Evolutionary conservation across 1,140 invertebrate genomes (phyloP), one percentile per base, ranked within the genome.

Genomic region (Heterodera carotae): DNA sequence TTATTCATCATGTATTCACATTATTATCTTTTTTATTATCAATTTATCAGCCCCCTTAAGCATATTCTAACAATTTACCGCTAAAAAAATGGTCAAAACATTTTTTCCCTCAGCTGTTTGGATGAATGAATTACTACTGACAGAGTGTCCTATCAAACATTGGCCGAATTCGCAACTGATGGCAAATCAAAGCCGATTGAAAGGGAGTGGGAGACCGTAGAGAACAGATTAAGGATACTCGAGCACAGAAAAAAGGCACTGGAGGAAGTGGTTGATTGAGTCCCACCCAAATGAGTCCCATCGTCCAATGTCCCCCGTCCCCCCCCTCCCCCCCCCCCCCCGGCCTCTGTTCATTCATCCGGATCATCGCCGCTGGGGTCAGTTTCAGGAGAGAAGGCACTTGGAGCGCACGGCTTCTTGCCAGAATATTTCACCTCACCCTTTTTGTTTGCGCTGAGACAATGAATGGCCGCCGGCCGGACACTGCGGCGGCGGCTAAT

Each of bases 401-500:
- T 53, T 53, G 48, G 48, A 22, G 48, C n/a, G n/a, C 48, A 53
- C 48, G 48, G 48, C 48, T 12, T 53, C 48, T 53, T 53, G 48
- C 48, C 48, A 53, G 25, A 12, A 22, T 66, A 1, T n/a, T 10
- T 2, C 62, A 6, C 3, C 62, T 27, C 62, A 12, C 33, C 62
- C 27, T 10, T 34, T 66, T 66, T 66, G 62, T 34, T 66, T 34
- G 62, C 62, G 5, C 62, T 10, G 27, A 66, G 27, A 66, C 62
- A 66, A 66, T 66, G 62, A 6, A n/a, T n/a, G n/a, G n/a, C n/a
- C n/a, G n/a, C n/a, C n/a, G n/a, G n/a, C n/a, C n/a, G n/a, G n/a
- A n/a, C n/a, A n/a, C 62, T 25, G 22, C 62, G 3, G 62, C 62
- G 8, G 62, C 92, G 4, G 90, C 89, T 79, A 93, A 92, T 80